Conservation (phyloP, 2,113 vertebrate genomes). For the Seriola aureovittata region DNA sequence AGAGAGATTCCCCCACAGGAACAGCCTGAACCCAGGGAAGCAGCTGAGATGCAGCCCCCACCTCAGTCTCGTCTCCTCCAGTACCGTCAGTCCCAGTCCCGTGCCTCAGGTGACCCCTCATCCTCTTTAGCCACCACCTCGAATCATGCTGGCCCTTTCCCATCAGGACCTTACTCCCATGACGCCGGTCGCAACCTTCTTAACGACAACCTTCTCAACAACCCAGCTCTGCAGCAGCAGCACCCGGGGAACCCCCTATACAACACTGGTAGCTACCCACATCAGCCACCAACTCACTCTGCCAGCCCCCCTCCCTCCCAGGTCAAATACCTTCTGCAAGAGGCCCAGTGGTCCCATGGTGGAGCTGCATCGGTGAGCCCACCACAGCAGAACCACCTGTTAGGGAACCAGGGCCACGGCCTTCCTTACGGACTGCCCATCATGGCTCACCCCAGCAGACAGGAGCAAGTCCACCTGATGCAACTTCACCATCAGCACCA, state of each 20-base stretch:
- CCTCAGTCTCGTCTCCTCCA: slow-evolving; percentile 97
- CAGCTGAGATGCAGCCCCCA: slow-evolving; percentile 94
- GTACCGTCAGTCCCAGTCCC: slow-evolving; percentile 93
- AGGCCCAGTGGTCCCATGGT: slow-evolving; percentile 94
- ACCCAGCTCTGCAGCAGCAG: slow-evolving; percentile 88
- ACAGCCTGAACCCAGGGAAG: slow-evolving; percentile 89
- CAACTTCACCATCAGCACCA: slow-evolving; percentile 93
- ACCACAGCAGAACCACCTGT: slow-evolving; percentile 88
- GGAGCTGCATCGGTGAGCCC: slow-evolving; percentile 84
- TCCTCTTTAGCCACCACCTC: slow-evolving; percentile 83
- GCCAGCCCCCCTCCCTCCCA: slow-evolving; percentile 85
- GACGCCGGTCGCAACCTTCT: slow-evolving; percentile 88
- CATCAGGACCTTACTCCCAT: slow-evolving; percentile 85
- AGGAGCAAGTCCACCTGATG: slow-evolving; percentile 94
- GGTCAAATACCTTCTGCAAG: slow-evolving; percentile 95
- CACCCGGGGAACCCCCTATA: slow-evolving; percentile 89
- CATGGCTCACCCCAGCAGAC: slow-evolving; percentile 88
- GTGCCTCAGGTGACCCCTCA: slow-evolving; percentile 89
- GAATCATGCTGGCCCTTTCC: slow-evolving; percentile 84
- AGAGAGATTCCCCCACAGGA: slow-evolving; percentile 94
- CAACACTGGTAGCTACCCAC: slow-evolving; percentile 87
- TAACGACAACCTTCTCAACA: slow-evolving; percentile 86
- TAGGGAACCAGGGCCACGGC: slow-evolving; percentile 87
- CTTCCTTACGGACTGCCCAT: slow-evolving; percentile 94
- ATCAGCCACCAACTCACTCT: slow-evolving; percentile 91